Percentiles rank a stretch among this genome's conserved stretches.
Conservation (phyloP, 2,888 invertebrate species). For the Sesia apiformis region DNA sequence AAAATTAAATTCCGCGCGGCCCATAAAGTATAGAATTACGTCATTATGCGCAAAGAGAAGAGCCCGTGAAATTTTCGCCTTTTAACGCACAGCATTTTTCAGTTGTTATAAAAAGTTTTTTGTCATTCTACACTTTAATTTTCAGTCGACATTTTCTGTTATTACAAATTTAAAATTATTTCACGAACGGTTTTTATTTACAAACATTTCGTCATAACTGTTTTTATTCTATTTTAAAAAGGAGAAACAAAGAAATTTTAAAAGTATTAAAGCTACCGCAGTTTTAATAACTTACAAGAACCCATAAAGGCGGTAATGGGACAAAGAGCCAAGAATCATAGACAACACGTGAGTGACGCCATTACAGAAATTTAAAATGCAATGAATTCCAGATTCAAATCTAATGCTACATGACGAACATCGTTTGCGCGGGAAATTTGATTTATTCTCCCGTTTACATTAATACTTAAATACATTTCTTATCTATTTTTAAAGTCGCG, state of each 20-base stretch:
- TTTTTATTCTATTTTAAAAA: too few species aligned
- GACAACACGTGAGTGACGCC: slow-evolving; percentile 29
- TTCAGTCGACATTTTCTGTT: too few species aligned
- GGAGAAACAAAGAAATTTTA: too few species aligned
- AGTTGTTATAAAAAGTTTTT: neutral
- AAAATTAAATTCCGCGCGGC: slow-evolving; percentile 61
- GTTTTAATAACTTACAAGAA: neutral
- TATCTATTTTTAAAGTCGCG: too few species aligned
- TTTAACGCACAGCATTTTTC: slow-evolving; percentile 8
- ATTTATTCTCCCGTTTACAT: slow-evolving; percentile 12
- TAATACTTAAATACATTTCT: too few species aligned
- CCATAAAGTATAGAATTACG: slow-evolving; percentile 68
- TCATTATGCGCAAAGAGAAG: slow-evolving; percentile 44
- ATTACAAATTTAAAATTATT: too few species aligned
- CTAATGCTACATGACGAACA: slow-evolving; percentile 60
- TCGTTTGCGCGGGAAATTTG: slow-evolving; percentile 30
- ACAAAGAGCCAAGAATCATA: slow-evolving; percentile 1
- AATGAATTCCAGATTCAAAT: slow-evolving; percentile 63
- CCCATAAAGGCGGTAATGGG: neutral
- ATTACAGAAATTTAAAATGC: slow-evolving; percentile 37
- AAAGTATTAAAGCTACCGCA: too few species aligned
- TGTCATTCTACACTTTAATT: neutral
- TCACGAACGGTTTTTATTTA: too few species aligned
- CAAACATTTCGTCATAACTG: too few species aligned
- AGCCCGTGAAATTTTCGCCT: slow-evolving; percentile 24